phyloP scores from a whole-genome alignment of 1,140 invertebrate genomes.

The Drosophila neocordata region DNA sequence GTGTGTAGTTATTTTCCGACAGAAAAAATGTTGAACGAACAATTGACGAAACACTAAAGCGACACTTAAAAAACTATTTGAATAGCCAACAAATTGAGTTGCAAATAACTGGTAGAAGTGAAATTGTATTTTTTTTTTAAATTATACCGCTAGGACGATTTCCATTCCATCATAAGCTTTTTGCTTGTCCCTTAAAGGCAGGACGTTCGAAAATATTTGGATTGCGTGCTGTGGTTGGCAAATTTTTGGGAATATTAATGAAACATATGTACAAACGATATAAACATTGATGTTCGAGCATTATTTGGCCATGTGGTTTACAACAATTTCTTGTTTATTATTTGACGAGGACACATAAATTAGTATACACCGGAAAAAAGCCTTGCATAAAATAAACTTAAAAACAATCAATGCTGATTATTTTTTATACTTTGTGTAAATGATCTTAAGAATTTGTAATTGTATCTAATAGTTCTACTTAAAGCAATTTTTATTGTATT shows the following conservation, averaged over 20 bases:
- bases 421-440: too few species aligned
- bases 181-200: neutral
- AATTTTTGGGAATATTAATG: neutral
- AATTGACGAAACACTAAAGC: too few species aligned
- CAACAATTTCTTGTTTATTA: neutral
- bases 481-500: too few species aligned
- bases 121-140: too few species aligned
- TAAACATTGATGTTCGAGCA: neutral
- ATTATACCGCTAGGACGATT: neutral
- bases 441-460: too few species aligned
- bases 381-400: too few species aligned
- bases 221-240: neutral
- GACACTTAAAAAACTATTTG: too few species aligned
- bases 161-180: neutral
- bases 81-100: neutral
- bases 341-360: neutral
- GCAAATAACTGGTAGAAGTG: neutral
- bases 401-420: too few species aligned
- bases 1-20: too few species aligned
- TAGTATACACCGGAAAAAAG: neutral
- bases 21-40: too few species aligned
- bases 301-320: neutral
- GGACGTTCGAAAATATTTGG: neutral
- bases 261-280: neutral
- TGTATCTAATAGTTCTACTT: too few species aligned